A percentile compares a stretch with the other conserved stretches of the same genome.
Conservation (phyloP, 2,888 invertebrate genomes). For the Eilema griseolum region DNA sequence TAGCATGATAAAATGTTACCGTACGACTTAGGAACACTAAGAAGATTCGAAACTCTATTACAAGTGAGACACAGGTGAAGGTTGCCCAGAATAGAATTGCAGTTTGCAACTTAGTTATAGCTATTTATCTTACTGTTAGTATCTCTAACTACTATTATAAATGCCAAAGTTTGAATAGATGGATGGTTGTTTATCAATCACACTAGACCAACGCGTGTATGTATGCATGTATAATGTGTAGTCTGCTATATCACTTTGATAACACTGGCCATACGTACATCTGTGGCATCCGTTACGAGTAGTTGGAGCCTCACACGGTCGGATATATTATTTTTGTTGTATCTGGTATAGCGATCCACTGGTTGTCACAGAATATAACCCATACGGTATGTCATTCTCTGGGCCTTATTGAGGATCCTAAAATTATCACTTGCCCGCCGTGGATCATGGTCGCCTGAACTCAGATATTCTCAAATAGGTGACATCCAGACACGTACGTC, state of each 20-base stretch:
- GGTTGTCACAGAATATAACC: too few relatives aligned
- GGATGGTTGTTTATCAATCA: not conserved
- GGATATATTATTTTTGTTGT: not conserved
- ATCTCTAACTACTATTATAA: not conserved
- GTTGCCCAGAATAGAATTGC: not conserved
- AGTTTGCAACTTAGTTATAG: not conserved
- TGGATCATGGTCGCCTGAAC: too few relatives aligned
- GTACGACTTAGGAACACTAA: conserved; percentile 10
- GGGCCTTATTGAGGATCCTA: too few relatives aligned
- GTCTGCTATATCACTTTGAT: not conserved
- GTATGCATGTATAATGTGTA: not conserved
- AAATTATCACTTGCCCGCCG: too few relatives aligned
- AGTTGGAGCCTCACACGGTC: not conserved
- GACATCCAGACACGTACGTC: too few relatives aligned
- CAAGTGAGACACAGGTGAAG: conserved; percentile 5
- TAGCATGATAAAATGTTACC: conserved; percentile 1
- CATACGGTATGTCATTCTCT: too few relatives aligned
- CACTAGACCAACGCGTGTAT: not conserved
- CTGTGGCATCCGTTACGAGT: not conserved
- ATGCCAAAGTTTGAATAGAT: not conserved
- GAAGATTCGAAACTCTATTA: not conserved
- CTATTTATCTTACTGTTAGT: not conserved
- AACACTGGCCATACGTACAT: not conserved
- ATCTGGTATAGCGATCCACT: too few relatives aligned
- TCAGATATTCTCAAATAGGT: too few relatives aligned